phyloP scores from a whole-genome alignment of 2,888 invertebrate species.

The Chirona hameri region DNA sequence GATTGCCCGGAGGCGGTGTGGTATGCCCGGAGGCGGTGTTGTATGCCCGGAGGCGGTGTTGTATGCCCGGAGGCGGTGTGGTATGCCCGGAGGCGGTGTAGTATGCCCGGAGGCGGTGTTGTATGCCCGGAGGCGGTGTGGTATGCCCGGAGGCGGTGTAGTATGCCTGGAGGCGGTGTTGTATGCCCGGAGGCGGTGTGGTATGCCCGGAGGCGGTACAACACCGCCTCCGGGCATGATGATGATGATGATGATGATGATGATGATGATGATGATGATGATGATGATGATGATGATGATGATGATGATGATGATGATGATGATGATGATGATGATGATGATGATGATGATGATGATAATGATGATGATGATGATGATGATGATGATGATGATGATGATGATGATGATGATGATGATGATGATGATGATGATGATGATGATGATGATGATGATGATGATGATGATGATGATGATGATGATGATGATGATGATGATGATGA shows the following conservation, averaged over 20 bases:
- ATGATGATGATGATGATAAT: not conserved
- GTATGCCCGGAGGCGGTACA: too few species aligned
- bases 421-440: not conserved
- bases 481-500: not conserved
- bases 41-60: too few species aligned
- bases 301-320: not conserved
- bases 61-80: too few species aligned
- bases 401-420: not conserved
- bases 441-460: not conserved
- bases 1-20: too few species aligned
- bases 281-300: conserved; percentile 23
- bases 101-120: too few species aligned
- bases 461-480: not conserved
- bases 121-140: too few species aligned
- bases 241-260: not conserved
- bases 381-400: not conserved
- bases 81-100: too few species aligned
- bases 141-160: too few species aligned
- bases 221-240: not conserved
- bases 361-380: conserved; percentile 10
- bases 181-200: too few species aligned
- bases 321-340: not conserved
- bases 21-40: too few species aligned
- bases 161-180: too few species aligned
- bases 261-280: not conserved